A percentile compares a stretch with the other conserved stretches of the same genome.
Conservation (phyloP, 2,113 vertebrate species). For the Pheucticus melanocephalus region DNA sequence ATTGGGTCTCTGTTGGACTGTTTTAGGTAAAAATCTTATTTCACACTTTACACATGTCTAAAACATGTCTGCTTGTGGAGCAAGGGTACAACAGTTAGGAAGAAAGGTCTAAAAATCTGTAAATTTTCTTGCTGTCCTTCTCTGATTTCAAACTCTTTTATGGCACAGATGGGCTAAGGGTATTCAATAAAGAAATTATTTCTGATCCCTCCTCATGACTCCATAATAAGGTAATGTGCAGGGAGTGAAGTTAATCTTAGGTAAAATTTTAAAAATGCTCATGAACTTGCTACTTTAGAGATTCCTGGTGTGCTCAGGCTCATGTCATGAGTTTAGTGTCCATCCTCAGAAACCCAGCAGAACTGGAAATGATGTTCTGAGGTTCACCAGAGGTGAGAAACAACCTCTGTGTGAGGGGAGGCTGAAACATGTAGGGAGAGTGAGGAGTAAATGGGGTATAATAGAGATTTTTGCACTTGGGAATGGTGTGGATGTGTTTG, state of each 20-base stretch:
- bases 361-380: not conserved
- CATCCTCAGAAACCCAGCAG: not conserved
- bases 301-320: not conserved
- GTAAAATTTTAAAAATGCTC: not conserved
- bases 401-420: not conserved
- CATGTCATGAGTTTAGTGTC: not conserved
- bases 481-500: not conserved
- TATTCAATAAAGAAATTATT: not conserved
- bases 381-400: not conserved
- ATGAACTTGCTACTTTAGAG: not conserved
- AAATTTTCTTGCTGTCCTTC: not conserved
- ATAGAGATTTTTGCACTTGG: not conserved
- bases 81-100: not conserved
- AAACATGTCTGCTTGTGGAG: not conserved
- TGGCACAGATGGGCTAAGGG: not conserved
- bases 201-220: not conserved
- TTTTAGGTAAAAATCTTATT: slow-evolving; percentile 80
- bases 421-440: not conserved
- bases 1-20: slow-evolving; percentile 92
- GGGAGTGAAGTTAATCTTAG: not conserved
- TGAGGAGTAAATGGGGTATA: not conserved
- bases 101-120: not conserved
- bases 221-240: not conserved
- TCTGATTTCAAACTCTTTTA: not conserved
- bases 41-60: not conserved